Evolutionary conservation across 2,888 invertebrate genomes (phyloP).

Genomic region (Buathra laborator): DNA sequence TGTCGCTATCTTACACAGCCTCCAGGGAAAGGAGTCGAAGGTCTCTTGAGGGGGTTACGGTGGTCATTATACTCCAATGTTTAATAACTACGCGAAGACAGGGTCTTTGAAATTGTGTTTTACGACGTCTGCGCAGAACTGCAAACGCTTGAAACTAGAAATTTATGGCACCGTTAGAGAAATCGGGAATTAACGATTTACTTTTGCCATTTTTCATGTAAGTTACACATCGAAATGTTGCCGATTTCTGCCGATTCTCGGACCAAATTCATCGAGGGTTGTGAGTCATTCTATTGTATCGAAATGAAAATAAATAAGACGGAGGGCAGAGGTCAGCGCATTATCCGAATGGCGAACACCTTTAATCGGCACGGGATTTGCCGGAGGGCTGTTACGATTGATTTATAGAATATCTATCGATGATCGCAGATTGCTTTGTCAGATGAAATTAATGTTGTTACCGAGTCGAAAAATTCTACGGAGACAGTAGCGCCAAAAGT

Average conservation of each 20-base stretch:
- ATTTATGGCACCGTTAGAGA: not conserved
- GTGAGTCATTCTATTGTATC: constrained; percentile 1
- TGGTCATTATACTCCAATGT: constrained; percentile 36
- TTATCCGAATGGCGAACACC: not conserved
- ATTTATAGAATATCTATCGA: not conserved
- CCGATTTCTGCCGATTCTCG: not conserved
- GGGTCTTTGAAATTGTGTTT: constrained; percentile 30
- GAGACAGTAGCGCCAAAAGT: constrained; percentile 1
- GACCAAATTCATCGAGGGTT: too few species aligned
- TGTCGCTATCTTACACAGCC: constrained; percentile 32
- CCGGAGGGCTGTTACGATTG: constrained; percentile 1
- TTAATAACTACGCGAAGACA: constrained; percentile 51
- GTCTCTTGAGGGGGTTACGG: constrained; percentile 33
- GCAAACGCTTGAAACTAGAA: constrained; percentile 7
- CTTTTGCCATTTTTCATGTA: not conserved
- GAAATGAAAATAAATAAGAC: not conserved
- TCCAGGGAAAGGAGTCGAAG: constrained; percentile 52
- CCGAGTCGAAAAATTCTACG: not conserved
- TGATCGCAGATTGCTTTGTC: constrained; percentile 8
- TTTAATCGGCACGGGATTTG: not conserved
- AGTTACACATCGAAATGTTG: not conserved
- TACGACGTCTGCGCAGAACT: constrained; percentile 25
- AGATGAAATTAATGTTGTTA: not conserved
- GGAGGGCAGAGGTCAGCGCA: constrained; percentile 3
- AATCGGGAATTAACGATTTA: constrained; percentile 5